Evolutionary conservation across 2,113 vertebrate genomes (phyloP).

Genomic region (Microcebus lehilahytsara): DNA sequence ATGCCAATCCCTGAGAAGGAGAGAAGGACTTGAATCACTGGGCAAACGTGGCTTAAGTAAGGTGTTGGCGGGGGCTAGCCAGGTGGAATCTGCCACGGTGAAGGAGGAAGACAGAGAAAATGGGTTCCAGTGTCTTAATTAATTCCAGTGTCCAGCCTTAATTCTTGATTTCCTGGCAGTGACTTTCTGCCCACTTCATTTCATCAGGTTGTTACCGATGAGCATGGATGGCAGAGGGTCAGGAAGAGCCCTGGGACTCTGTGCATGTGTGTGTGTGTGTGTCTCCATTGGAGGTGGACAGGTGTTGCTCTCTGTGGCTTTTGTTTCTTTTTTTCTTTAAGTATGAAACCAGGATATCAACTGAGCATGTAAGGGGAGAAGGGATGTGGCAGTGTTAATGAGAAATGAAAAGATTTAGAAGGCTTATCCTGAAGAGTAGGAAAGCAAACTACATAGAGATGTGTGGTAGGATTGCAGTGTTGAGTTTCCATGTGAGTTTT

Average conservation of each 20-base stretch:
- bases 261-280: neutral
- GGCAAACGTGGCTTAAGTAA: neutral
- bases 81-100: neutral
- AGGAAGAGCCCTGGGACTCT: too few species aligned
- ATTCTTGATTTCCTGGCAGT: too few species aligned
- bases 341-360: neutral
- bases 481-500: neutral
- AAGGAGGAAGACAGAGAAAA: neutral
- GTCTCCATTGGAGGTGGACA: neutral
- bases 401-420: conserved; percentile 12
- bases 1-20: neutral
- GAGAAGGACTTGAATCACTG: neutral
- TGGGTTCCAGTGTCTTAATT: neutral
- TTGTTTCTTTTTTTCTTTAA: neutral
- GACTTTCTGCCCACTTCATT: too few species aligned
- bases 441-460: neutral
- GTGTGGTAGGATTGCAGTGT: neutral
- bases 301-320: neutral
- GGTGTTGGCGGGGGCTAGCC: neutral
- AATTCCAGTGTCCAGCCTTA: too few species aligned
- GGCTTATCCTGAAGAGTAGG: neutral
- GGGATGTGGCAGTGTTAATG: neutral
- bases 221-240: too few species aligned
- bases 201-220: too few species aligned
- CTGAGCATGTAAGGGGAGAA: neutral